Evolutionary conservation across 2,888 invertebrate genomes (phyloP).

Genomic region (Phaonia tiefii): DNA sequence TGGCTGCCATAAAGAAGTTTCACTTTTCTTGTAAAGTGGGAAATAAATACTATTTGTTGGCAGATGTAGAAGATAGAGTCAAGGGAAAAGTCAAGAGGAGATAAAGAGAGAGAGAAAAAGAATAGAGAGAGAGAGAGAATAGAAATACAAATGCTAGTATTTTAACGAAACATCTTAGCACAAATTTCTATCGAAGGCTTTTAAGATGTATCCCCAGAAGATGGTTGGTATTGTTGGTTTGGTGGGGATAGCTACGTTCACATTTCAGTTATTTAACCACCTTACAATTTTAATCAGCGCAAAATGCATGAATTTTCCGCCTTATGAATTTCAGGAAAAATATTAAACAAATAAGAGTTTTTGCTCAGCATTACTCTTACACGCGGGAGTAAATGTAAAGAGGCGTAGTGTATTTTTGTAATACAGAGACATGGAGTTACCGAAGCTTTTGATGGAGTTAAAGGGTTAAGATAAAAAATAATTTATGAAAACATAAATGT

Average conservation of each 20-base stretch:
- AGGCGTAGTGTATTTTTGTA: neutral
- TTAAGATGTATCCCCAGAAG: too few relatives aligned
- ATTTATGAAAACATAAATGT: too few relatives aligned
- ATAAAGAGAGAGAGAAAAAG: neutral
- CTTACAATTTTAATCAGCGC: constrained; percentile 34
- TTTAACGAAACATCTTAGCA: too few relatives aligned
- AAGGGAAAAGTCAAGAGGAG: neutral
- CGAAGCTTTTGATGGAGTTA: too few relatives aligned
- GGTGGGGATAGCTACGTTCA: constrained; percentile 1
- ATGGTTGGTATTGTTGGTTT: too few relatives aligned
- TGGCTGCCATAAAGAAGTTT: neutral
- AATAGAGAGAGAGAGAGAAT: neutral
- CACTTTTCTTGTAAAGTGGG: neutral
- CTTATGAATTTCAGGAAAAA: constrained; percentile 6
- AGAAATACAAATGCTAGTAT: neutral
- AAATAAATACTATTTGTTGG: constrained; percentile 5
- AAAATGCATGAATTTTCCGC: constrained; percentile 39
- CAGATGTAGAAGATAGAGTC: constrained; percentile 7
- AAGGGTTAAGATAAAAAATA: too few relatives aligned
- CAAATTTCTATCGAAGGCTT: too few relatives aligned
- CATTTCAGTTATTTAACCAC: constrained; percentile 19
- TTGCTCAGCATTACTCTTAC: constrained; percentile 14
- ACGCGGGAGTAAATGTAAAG: neutral
- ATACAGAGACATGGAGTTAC: too few relatives aligned
- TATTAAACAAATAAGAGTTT: too few relatives aligned